Conservation (phyloP, 2,888 invertebrate species). For the Temnothorax rugatulus region DNA sequence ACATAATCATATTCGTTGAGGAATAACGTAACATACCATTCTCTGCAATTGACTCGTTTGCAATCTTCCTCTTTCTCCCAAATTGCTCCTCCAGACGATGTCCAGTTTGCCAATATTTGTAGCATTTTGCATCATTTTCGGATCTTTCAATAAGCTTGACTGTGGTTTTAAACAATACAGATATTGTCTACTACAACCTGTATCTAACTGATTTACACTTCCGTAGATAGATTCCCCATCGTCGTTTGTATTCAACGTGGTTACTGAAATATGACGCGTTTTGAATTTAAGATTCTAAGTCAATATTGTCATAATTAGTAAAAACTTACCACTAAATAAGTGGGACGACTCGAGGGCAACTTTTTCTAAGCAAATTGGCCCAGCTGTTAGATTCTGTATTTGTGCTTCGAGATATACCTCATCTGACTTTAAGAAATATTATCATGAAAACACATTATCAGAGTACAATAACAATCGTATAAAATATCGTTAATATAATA, state of each 20-base stretch:
- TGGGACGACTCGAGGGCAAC: constrained; percentile 97
- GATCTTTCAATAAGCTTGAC: constrained; percentile 91
- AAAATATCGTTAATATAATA: background rate
- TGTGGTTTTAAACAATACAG: constrained; percentile 96
- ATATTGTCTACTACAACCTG: constrained; percentile 97
- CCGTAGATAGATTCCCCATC: constrained; percentile 92
- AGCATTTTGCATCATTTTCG: constrained; percentile 92
- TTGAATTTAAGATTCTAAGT: background rate
- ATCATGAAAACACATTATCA: constrained; percentile 49
- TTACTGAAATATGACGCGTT: constrained; percentile 87
- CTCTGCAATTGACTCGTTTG: constrained; percentile 98
- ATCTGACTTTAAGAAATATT: constrained; percentile 87
- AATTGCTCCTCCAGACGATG: constrained; percentile 98
- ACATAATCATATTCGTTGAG: background rate
- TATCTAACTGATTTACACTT: constrained; percentile 93
- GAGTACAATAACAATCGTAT: constrained; percentile 22
- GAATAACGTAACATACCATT: constrained; percentile 88
- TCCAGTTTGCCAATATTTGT: constrained; percentile 98
- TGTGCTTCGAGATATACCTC: constrained; percentile 92
- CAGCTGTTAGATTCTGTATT: constrained; percentile 97
- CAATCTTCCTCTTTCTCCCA: constrained; percentile 98
- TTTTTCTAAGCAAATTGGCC: constrained; percentile 97
- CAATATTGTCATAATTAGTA: background rate
- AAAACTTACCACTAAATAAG: constrained; percentile 90
- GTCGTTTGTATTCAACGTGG: constrained; percentile 90